Conservation (phyloP, 2,113 vertebrate genomes). For the Empidonax traillii region DNA sequence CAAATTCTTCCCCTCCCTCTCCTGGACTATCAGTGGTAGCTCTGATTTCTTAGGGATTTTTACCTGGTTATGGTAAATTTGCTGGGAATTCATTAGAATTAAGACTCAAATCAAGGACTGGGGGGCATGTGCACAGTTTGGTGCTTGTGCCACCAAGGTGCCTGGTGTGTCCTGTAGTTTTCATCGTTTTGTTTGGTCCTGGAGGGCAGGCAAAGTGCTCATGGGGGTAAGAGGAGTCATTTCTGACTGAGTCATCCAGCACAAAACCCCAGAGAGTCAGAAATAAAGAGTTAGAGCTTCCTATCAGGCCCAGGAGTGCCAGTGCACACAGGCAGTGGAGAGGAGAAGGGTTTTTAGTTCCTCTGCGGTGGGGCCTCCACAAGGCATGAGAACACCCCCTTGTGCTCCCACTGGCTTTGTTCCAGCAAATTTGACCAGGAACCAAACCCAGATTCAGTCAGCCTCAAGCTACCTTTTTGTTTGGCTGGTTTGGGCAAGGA, state of each 20-base stretch:
- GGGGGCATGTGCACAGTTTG: accelerated
- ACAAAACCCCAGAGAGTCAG: not conserved
- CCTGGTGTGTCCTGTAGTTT: not conserved
- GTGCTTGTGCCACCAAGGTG: not conserved
- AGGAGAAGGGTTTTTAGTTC: not conserved
- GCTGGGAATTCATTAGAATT: not conserved
- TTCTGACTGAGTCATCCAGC: not conserved
- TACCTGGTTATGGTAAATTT: not conserved
- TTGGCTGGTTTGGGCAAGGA: not conserved
- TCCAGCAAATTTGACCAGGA: not conserved
- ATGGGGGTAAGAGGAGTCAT: not conserved
- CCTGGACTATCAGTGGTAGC: not conserved
- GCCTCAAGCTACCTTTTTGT: not conserved
- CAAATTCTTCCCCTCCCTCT: not conserved
- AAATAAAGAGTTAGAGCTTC: not conserved
- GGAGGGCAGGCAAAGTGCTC: not conserved
- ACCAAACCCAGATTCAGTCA: not conserved
- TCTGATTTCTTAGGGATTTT: not conserved
- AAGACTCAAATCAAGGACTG: not conserved
- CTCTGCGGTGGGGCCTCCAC: not conserved
- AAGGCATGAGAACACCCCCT: not conserved
- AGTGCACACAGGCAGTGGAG: not conserved
- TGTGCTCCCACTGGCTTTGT: not conserved
- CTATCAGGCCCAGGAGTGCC: no score
- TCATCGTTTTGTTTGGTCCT: not conserved